Conservation (phyloP, 2,797 vertebrate genomes). For the Iguana delicatissima region DNA sequence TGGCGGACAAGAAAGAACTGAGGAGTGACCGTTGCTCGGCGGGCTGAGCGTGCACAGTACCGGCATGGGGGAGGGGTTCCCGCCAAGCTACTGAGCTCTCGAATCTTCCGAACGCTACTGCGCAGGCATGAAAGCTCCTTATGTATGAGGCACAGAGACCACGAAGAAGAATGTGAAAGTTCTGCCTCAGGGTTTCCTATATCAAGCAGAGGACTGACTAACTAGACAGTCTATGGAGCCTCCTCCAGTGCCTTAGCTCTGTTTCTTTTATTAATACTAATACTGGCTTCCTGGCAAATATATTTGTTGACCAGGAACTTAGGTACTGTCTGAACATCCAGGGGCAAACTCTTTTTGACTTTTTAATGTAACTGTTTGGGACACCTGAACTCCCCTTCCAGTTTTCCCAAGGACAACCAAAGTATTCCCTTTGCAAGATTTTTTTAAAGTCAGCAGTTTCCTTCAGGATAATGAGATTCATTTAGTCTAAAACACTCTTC, state of each 20-base stretch:
- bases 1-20: too few relatives aligned
- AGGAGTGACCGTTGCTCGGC: too few relatives aligned
- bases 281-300: background rate
- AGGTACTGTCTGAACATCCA: background rate
- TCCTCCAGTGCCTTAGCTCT: background rate
- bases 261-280: background rate
- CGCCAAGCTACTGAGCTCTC: too few relatives aligned
- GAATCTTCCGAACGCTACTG: too few relatives aligned
- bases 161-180: too few relatives aligned
- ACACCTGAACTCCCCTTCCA: slow-evolving; percentile 40
- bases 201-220: background rate
- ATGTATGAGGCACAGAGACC: too few relatives aligned
- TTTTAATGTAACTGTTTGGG: background rate
- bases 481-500: background rate
- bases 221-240: background rate
- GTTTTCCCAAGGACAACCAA: slow-evolving; percentile 39
- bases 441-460: slow-evolving; percentile 42
- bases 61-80: too few relatives aligned
- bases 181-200: background rate
- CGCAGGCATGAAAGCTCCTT: too few relatives aligned
- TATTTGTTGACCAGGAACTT: background rate
- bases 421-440: slow-evolving; percentile 32
- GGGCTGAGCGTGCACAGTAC: too few relatives aligned
- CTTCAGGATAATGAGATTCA: slow-evolving; percentile 44
- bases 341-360: background rate